Evolutionary conservation across 2,113 vertebrate genomes (phyloP).

Genomic region (Astatotilapia flaviijosephi): DNA sequence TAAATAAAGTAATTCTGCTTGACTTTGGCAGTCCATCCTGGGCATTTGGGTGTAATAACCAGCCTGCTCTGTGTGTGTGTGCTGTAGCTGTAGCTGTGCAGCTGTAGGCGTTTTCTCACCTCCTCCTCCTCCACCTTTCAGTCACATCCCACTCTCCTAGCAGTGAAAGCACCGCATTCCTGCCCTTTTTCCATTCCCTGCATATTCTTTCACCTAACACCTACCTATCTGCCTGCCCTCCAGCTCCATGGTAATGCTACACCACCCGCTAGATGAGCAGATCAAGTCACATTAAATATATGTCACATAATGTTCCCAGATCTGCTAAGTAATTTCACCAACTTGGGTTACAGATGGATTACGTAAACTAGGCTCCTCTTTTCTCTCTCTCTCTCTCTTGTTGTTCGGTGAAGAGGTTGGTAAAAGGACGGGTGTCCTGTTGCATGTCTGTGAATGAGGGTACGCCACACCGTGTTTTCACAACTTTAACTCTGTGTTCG

Average conservation of each 20-base stretch:
- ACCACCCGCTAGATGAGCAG: constrained; percentile 18
- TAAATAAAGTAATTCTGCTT: neutral
- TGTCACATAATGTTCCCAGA: constrained; percentile 15
- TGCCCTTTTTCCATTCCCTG: constrained; percentile 33
- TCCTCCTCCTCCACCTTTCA: constrained; percentile 36
- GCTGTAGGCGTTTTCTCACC: constrained; percentile 48
- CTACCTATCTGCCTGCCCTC: constrained; percentile 13
- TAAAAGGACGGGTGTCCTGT: constrained; percentile 29
- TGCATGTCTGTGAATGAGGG: constrained; percentile 45
- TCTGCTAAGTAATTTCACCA: constrained; percentile 39
- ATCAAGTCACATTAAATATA: constrained; percentile 53
- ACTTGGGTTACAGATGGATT: constrained; percentile 57
- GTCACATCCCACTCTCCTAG: constrained; percentile 18
- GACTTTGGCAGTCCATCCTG: neutral
- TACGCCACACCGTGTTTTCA: constrained; percentile 18
- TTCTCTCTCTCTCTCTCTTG: neutral
- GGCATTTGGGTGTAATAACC: constrained; percentile 21
- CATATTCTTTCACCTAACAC: constrained; percentile 40
- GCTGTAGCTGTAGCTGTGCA: neutral
- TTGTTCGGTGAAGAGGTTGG: constrained; percentile 12
- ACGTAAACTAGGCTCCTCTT: neutral
- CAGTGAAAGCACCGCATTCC: constrained; percentile 43
- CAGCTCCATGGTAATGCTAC: constrained; percentile 24
- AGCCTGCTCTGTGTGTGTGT: neutral
- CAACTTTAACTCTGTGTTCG: neutral